phyloP scores from a whole-genome alignment of 2,113 vertebrate genomes.

The Percina caprodes region DNA sequence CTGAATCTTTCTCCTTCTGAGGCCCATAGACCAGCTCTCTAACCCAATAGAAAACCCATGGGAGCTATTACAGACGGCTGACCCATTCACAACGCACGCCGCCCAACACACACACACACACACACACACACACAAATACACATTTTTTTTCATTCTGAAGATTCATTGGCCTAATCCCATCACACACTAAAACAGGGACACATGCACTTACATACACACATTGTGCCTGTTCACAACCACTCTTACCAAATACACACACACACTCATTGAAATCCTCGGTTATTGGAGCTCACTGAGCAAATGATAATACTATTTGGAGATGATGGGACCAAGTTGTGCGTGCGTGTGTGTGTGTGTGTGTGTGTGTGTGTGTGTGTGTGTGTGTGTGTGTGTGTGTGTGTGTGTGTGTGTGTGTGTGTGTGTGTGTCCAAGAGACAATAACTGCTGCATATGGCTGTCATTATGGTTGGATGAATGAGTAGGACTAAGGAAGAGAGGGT shows the following conservation, averaged over 20 bases:
- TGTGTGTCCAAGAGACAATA: slow-evolving; percentile 27
- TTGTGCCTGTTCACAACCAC: slow-evolving; percentile 43
- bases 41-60: slow-evolving; percentile 82
- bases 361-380: slow-evolving; percentile 10
- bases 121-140: slow-evolving; percentile 45
- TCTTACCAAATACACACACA: slow-evolving; percentile 53
- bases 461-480: slow-evolving; percentile 68
- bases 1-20: slow-evolving; percentile 78
- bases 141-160: slow-evolving; percentile 79
- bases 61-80: slow-evolving; percentile 74
- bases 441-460: slow-evolving; percentile 50
- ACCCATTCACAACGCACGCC: slow-evolving; percentile 57
- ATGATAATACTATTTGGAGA: slow-evolving; percentile 59
- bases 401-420: slow-evolving; percentile 17
- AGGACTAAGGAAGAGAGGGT: slow-evolving; percentile 56
- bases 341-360: slow-evolving; percentile 29
- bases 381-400: slow-evolving; percentile 28
- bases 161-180: slow-evolving; percentile 80
- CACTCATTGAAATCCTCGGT: slow-evolving; percentile 65
- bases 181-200: slow-evolving; percentile 66
- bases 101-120: slow-evolving; percentile 6
- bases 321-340: slow-evolving; percentile 37
- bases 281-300: slow-evolving; percentile 71
- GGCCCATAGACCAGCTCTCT: slow-evolving; percentile 74
- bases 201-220: slow-evolving; percentile 62